Percentiles rank a stretch among this genome's conserved stretches.
Evolutionary conservation across 2,113 vertebrate species (phyloP).

Genomic region (Thermophis baileyi): DNA sequence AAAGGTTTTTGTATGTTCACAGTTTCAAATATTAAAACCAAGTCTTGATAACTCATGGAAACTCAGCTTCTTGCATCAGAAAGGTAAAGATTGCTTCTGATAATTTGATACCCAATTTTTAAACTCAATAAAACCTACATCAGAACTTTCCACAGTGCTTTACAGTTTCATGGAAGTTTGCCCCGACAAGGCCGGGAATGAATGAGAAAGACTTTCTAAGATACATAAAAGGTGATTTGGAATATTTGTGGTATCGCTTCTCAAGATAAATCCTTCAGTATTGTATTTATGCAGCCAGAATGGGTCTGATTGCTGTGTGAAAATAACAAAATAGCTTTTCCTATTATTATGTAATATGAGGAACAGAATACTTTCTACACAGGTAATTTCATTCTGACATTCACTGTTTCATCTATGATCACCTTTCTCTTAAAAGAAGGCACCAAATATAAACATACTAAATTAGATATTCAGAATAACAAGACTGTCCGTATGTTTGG

Average conservation of each 20-base stretch:
- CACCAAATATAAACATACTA: background rate
- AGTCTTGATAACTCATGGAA: background rate
- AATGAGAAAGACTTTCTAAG: background rate
- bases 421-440: background rate
- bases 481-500: background rate
- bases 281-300: background rate
- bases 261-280: background rate
- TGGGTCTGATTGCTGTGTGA: background rate
- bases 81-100: background rate
- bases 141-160: background rate
- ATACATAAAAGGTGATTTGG: background rate
- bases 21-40: background rate
- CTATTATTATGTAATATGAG: background rate
- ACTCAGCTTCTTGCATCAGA: background rate
- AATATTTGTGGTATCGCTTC: background rate
- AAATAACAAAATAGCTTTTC: background rate
- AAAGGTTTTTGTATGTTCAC: background rate
- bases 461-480: background rate
- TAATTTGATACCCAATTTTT: background rate
- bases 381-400: background rate
- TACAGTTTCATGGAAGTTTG: background rate
- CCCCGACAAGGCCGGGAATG: background rate
- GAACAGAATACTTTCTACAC: background rate
- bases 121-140: background rate
- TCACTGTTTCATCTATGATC: background rate